A percentile compares a stretch with the other conserved stretches of the same genome.
phyloP scores from a whole-genome alignment of 2,888 invertebrate genomes.

The Caradrina clavipalpis region DNA sequence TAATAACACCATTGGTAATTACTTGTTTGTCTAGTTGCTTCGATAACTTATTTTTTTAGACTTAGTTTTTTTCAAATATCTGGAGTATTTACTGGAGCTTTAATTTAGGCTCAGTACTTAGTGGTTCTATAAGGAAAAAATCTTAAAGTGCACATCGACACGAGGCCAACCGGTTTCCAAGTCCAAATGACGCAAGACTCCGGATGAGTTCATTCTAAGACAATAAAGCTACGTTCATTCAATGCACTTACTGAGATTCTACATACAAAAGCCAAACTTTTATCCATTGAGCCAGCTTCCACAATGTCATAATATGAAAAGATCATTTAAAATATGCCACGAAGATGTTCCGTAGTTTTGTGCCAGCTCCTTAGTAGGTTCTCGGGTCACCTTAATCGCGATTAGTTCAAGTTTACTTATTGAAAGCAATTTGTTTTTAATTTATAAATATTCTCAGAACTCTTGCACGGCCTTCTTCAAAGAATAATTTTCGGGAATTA shows the following conservation, averaged over 20 bases:
- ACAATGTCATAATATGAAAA: neutral
- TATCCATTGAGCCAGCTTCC: neutral
- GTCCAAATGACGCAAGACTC: slow-evolving; percentile 77
- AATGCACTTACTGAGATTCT: slow-evolving; percentile 12
- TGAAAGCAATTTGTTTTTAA: slow-evolving; percentile 45
- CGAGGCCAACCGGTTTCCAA: slow-evolving; percentile 75
- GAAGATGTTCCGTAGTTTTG: slow-evolving; percentile 18
- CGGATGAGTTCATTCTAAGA: slow-evolving; percentile 80
- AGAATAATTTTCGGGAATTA: slow-evolving; percentile 33
- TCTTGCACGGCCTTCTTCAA: slow-evolving; percentile 21
- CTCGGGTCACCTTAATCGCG: slow-evolving; percentile 43
- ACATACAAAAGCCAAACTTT: neutral
- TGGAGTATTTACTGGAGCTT: neutral
- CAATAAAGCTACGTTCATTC: slow-evolving; percentile 62
- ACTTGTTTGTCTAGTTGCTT: slow-evolving; percentile 3
- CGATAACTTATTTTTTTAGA: slow-evolving; percentile 16
- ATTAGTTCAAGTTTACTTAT: slow-evolving; percentile 57
- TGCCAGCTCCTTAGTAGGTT: slow-evolving; percentile 24
- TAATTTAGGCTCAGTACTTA: slow-evolving; percentile 11
- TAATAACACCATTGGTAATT: slow-evolving; percentile 25
- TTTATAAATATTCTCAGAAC: slow-evolving; percentile 42
- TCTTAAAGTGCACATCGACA: slow-evolving; percentile 64
- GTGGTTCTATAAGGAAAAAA: slow-evolving; percentile 56
- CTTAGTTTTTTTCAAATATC: neutral
- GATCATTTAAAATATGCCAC: neutral